Evolutionary conservation across 2,113 vertebrate species (phyloP).

Genomic region (Todiramphus saurophagus): DNA sequence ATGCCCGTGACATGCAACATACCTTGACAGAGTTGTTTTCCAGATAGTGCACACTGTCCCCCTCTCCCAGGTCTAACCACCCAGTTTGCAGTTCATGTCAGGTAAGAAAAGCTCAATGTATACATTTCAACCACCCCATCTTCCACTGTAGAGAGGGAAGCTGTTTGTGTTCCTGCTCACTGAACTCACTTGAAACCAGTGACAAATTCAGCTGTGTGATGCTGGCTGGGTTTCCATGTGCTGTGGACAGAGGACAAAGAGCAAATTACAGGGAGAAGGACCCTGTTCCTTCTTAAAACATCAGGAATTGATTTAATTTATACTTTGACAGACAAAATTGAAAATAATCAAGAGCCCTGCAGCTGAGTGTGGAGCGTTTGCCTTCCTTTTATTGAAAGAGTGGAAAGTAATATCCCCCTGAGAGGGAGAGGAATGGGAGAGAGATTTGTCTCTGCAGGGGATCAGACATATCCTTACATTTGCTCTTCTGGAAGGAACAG

Average conservation of each 20-base stretch:
- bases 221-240: background rate
- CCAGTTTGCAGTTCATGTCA: background rate
- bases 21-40: background rate
- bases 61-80: background rate
- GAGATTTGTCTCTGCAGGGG: background rate
- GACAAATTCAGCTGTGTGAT: background rate
- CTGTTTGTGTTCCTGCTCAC: background rate
- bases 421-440: background rate
- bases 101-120: background rate
- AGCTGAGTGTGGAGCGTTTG: background rate
- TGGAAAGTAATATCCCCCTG: background rate
- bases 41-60: too few species aligned
- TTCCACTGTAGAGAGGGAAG: background rate
- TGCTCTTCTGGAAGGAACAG: background rate
- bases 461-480: background rate
- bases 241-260: background rate
- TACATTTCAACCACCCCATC: background rate
- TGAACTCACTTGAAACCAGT: background rate
- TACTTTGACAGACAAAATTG: background rate
- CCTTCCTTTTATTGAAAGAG: background rate
- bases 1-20: accelerated
- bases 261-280: background rate
- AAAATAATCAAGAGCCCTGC: background rate
- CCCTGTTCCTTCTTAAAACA: background rate
- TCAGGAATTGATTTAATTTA: background rate